phyloP scores from a whole-genome alignment of 2,113 vertebrate species.

The Alces alces region DNA sequence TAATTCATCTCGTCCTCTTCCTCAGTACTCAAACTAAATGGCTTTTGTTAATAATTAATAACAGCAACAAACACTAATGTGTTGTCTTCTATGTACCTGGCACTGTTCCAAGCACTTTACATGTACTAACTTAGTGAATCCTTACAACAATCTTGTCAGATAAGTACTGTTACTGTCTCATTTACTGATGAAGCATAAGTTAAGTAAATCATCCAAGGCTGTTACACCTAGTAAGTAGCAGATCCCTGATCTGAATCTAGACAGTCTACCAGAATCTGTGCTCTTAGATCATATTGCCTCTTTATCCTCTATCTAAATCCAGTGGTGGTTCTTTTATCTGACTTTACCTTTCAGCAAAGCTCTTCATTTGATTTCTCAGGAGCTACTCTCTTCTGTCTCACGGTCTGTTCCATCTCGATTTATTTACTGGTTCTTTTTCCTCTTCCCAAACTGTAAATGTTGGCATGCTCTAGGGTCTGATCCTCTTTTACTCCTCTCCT shows the following conservation, averaged over 20 bases:
- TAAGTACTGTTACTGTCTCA: not conserved
- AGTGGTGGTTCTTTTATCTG: not conserved
- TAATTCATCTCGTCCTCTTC: not conserved
- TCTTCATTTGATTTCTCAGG: slow-evolving; percentile 5
- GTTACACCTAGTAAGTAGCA: not conserved
- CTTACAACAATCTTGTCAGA: not conserved
- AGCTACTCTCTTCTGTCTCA: not conserved
- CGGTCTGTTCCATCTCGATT: not conserved
- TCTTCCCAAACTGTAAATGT: not conserved
- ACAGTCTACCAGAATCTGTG: not conserved
- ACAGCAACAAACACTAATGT: not conserved
- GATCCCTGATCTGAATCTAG: not conserved
- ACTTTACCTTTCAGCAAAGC: not conserved
- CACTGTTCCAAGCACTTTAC: not conserved
- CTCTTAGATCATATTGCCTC: not conserved
- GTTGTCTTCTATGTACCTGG: not conserved
- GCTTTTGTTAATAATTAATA: not conserved
- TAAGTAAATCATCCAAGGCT: not conserved
- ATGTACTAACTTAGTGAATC: not conserved
- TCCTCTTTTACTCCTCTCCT: not conserved
- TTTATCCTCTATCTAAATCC: not conserved
- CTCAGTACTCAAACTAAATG: not conserved
- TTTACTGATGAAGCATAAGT: not conserved
- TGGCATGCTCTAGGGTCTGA: not conserved
- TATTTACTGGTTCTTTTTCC: not conserved